Evolutionary conservation across 2,113 vertebrate genomes (phyloP), one percentile per base, ranked within the genome.

Genomic region (Sinocyclocheilus maitianheensis): DNA sequence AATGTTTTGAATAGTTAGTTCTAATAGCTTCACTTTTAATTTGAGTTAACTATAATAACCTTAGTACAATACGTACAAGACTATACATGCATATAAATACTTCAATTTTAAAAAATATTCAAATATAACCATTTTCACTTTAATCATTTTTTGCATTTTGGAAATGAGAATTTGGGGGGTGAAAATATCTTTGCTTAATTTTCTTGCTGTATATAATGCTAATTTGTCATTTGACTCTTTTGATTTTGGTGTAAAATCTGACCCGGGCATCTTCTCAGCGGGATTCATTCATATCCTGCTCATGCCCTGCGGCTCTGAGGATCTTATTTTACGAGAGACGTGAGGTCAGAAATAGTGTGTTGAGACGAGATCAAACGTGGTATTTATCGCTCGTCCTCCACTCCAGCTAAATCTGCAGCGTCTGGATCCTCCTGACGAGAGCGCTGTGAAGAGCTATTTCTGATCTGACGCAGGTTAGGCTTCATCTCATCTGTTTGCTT

Each of bases 401-500:
- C 58, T 65, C 12, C 63, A 6, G 26, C 65, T 20, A 20, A 20
- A 9, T 37, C 53, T 58, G 53, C 18, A 58, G 53, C 18, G 53
- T 58, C 20, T 60, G 55, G 55, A 20, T 20, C 18, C 16, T 26
- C 13, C 24, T 48, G 74, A 53, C 5, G 77, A 78, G 75, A 77
- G n/a, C 43, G 30, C 34, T 77, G 51, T 78, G 77, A 79, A 78
- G 76, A 58, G 26, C 69, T 40, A 40, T 40, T 71, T 72, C 37
- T 72, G 69, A 72, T 72, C 69, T 22, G 34, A 72, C 20, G 18
- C 69, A 72, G 69, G 69, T 72, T 40, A 4, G 34, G 37, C 69
- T 72, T 72, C 34, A 72, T 72, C 69, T 72, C 69, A 40, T 72
- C 37, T 40, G 69, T 72, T 40, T 72, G 69, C 34, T 72, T 72